Evolutionary conservation across 2,888 invertebrate genomes (phyloP).

Genomic region (Hedychridium roseum): DNA sequence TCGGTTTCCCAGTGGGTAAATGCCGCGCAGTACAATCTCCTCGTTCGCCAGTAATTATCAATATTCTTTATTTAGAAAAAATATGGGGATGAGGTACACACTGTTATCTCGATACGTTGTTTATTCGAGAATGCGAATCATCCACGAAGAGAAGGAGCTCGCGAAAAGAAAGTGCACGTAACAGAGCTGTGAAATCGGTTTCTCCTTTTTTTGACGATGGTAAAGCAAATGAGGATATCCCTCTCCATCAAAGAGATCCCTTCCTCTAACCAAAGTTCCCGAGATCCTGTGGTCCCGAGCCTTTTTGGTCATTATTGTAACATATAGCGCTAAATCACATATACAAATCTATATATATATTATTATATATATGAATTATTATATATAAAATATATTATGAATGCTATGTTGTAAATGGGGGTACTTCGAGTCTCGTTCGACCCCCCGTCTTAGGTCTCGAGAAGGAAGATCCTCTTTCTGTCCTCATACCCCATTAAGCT

Average conservation of each 20-base stretch:
- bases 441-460: conserved; percentile 19
- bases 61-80: too few relatives aligned
- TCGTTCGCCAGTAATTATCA: too few relatives aligned
- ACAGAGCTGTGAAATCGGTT: too few relatives aligned
- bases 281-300: conserved; percentile 7
- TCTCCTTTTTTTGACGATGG: too few relatives aligned
- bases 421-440: conserved; percentile 14
- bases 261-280: conserved; percentile 18
- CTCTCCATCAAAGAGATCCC: conserved; percentile 14
- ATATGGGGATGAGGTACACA: too few relatives aligned
- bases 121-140: conserved; percentile 1
- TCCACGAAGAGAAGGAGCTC: conserved; percentile 5
- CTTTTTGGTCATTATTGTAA: conserved; percentile 23
- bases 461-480: conserved; percentile 20
- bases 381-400: conserved; percentile 22
- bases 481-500: conserved; percentile 12
- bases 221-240: conserved; percentile 1
- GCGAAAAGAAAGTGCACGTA: too few relatives aligned
- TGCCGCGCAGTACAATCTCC: too few relatives aligned
- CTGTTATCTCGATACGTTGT: neutral
- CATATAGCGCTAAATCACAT: conserved; percentile 21
- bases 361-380: conserved; percentile 17
- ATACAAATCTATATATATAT: conserved; percentile 15
- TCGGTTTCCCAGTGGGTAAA: too few relatives aligned
- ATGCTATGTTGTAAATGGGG: conserved; percentile 21